Base-by-base conservation (phyloP, 2,113 vertebrate species). In the Gallinago paraguaiae region DNA sequence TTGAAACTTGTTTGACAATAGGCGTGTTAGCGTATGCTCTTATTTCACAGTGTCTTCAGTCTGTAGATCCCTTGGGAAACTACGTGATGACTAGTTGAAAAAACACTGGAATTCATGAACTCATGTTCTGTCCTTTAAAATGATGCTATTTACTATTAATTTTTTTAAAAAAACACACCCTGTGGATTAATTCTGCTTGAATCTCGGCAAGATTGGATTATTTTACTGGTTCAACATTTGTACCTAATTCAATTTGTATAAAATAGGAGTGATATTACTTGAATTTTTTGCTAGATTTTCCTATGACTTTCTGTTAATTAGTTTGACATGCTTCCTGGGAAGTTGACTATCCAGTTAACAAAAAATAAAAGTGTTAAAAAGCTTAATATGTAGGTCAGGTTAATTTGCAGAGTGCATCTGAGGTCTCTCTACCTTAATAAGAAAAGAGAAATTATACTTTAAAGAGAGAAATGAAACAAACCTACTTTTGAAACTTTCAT, bases 191-290 rank as follows among this genome's bases (percentile, higher is more conserved):
- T 53, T 33, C 25, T 12, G 1, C 30, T 22, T 24, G 31, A 19
- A 19, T 33, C 35, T 64, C 48, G 18, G 39, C 28, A 53, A 5
- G 64, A 6, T 7, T 10, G 35, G 39, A 2, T 56, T 37, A 7
- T 46, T 75, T 22, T 25, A 1, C 35, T 39, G 17, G 4, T 22
- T 63, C 19, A 7, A 0, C 2, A 2, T 28, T 24, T 48, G 45
- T 8, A 1, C 0, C 0, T 50, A 4, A 35, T 60, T 31, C 2
- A 2, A 1, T 24, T 43, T 16, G 4, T 9, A 2, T 43, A 8
- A 24, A 48, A 37, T 4, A 28, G 45, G 50, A 63, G 31, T 3
- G 15, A 24, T 1, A 3, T 8, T 25, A 17, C 51, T 65, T 37
- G 1, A 18, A 14, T 35, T 63, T 70, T 39, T 4, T 35, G 20